A percentile compares a stretch with the other conserved stretches of the same genome.
These are phyloP conservation scores for Spatulosminthurus flaviceps DNA, from an alignment of 2,888 invertebrate genomes.

Conservation along the genomic window DNA sequence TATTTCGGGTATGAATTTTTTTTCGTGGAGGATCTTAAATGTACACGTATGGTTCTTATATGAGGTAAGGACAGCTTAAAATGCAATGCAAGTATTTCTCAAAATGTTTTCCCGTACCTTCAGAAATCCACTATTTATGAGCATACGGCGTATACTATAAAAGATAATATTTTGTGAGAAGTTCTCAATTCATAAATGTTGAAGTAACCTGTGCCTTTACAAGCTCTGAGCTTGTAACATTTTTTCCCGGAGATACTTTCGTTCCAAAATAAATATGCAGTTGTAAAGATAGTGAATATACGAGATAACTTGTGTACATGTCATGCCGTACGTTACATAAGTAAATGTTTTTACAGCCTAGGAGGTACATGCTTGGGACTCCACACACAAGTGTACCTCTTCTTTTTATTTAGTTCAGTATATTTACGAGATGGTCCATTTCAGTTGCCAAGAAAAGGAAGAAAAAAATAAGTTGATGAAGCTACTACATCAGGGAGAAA, in stretches of 20 bases:
- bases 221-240: neutral
- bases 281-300: neutral
- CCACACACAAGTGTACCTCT: neutral
- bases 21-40: too few species aligned
- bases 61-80: neutral
- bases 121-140: neutral
- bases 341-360: neutral
- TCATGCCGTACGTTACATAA: neutral
- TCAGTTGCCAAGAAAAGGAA: constrained; percentile 9
- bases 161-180: neutral
- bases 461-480: constrained; percentile 11
- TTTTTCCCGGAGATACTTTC: neutral
- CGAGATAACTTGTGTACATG: neutral
- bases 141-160: neutral
- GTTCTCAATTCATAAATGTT: constrained; percentile 12
- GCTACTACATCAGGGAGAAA: neutral
- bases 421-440: constrained; percentile 1
- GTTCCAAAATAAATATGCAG: constrained; percentile 9
- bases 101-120: neutral
- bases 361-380: neutral
- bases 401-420: neutral
- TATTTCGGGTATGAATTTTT: too few species aligned
- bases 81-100: neutral
- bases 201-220: neutral
- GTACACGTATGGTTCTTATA: neutral